These are phyloP conservation scores for Adoxophyes honmai DNA, from an alignment of 1,140 invertebrate species.

Conservation along the genomic window DNA sequence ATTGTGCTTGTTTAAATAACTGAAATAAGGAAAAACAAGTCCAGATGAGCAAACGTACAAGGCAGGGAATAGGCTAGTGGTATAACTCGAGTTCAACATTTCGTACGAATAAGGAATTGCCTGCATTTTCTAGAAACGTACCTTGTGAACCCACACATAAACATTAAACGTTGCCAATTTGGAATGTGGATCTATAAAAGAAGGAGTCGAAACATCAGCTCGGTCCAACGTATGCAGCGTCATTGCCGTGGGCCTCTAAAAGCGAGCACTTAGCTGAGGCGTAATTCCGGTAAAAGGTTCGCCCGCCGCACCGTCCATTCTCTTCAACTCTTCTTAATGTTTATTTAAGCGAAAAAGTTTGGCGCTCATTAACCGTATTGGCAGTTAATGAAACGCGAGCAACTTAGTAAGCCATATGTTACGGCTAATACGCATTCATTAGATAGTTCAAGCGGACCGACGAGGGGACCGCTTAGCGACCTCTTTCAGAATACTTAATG, in stretches of 20 bases:
- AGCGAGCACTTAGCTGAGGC: constrained; percentile 51
- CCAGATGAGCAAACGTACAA: constrained; percentile 4
- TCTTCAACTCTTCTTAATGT: constrained; percentile 60
- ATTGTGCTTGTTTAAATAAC: too few species aligned
- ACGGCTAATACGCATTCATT: constrained; percentile 10
- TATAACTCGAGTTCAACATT: neutral
- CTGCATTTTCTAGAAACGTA: constrained; percentile 4
- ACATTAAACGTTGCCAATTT: constrained; percentile 23
- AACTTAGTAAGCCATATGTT: constrained; percentile 33
- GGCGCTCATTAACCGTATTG: constrained; percentile 59
- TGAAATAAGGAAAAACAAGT: neutral
- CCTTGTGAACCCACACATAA: constrained; percentile 2
- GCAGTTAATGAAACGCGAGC: constrained; percentile 54
- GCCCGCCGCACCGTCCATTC: constrained; percentile 42
- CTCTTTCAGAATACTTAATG: constrained; percentile 1
- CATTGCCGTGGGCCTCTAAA: constrained; percentile 43
- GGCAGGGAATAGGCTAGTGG: neutral
- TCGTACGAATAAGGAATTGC: constrained; percentile 1
- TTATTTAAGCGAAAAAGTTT: constrained; percentile 68
- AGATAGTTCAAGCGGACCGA: neutral
- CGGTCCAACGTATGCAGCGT: constrained; percentile 36
- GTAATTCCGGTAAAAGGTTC: constrained; percentile 67
- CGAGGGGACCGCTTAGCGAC: neutral
- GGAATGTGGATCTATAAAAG: constrained; percentile 18
- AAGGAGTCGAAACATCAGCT: constrained; percentile 17